Evolutionary conservation across 2,797 vertebrate genomes (phyloP).

Genomic region (Emys orbicularis): DNA sequence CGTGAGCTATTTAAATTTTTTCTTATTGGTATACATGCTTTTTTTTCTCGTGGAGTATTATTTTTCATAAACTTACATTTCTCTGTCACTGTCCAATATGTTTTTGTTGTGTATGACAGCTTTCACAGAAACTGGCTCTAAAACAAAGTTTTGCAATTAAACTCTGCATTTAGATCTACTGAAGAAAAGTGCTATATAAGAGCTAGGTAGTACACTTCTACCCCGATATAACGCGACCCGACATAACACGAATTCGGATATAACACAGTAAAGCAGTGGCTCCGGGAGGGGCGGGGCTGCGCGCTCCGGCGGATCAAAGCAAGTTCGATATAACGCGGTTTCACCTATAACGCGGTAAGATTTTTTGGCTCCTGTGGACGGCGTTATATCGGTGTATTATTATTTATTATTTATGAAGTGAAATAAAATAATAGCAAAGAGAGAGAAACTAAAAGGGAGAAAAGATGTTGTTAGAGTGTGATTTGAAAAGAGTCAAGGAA

Average conservation of each 20-base stretch:
- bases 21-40: background rate
- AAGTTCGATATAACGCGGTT: too few relatives aligned
- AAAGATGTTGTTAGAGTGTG: background rate
- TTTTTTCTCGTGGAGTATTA: background rate
- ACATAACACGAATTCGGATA: too few relatives aligned
- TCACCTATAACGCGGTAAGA: too few relatives aligned
- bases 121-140: background rate
- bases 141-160: accelerated
- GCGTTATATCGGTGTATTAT: too few relatives aligned
- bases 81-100: background rate
- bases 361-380: too few relatives aligned
- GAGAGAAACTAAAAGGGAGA: background rate
- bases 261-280: too few relatives aligned
- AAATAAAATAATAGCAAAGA: background rate
- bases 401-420: background rate
- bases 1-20: background rate
- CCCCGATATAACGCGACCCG: too few relatives aligned
- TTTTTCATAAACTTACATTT: background rate
- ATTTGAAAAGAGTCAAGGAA: background rate
- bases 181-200: background rate
- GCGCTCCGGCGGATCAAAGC: too few relatives aligned
- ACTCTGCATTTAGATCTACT: background rate
- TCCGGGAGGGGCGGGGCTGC: too few relatives aligned
- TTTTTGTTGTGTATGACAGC: accelerated
- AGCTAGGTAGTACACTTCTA: background rate